These are phyloP conservation scores for Salvator merianae DNA, from an alignment of 2,113 vertebrate species.

Conservation along the genomic window DNA sequence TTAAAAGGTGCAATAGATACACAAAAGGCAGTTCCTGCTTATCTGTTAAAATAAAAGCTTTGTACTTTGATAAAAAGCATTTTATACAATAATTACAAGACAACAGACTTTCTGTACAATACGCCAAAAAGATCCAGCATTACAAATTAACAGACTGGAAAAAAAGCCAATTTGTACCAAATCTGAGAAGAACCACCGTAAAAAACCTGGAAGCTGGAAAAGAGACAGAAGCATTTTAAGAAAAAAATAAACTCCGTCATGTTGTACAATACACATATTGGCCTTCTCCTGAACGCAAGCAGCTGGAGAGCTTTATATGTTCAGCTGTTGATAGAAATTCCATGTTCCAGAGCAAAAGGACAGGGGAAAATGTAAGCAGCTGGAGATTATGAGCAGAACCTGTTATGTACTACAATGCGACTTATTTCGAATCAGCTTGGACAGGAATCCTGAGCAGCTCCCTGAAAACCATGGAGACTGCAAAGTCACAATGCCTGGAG, in stretches of 20 bases:
- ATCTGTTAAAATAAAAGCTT: constrained; percentile 80
- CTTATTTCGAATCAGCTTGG: background rate
- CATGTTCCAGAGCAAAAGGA: constrained; percentile 24
- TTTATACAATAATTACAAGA: constrained; percentile 81
- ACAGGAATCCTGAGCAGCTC: constrained; percentile 11
- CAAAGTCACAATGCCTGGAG: background rate
- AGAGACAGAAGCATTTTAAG: constrained; percentile 48
- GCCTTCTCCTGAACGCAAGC: constrained; percentile 62
- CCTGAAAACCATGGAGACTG: background rate
- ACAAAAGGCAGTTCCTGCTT: constrained; percentile 79
- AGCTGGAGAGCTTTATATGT: constrained; percentile 59
- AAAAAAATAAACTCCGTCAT: constrained; percentile 58
- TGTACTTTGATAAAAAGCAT: constrained; percentile 81
- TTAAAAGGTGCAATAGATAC: constrained; percentile 80
- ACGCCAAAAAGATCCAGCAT: constrained; percentile 67
- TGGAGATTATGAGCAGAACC: constrained; percentile 40
- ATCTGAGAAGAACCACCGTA: constrained; percentile 44
- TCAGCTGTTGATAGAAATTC: constrained; percentile 63
- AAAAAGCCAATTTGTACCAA: constrained; percentile 62
- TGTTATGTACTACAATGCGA: background rate
- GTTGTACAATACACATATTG: constrained; percentile 71
- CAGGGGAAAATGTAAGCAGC: constrained; percentile 47
- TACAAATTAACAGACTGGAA: constrained; percentile 70
- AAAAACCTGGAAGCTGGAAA: constrained; percentile 46
- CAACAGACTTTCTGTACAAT: constrained; percentile 75